Base-by-base conservation (phyloP, 2,797 vertebrate species). In the Myiotriccus ornatus region DNA sequence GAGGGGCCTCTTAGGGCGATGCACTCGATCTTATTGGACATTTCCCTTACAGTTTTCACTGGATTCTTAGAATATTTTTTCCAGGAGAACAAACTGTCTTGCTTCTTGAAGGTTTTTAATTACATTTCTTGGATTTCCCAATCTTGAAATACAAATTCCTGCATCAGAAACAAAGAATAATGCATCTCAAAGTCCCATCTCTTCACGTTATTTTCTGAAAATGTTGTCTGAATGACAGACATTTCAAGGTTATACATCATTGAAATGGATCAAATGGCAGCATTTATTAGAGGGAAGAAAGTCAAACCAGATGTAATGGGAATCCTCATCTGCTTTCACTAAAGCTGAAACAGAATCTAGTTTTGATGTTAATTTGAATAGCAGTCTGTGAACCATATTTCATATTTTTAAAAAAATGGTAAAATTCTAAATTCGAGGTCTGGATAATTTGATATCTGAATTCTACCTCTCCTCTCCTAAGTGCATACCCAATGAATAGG, bases 301-400 rank as follows among this genome's bases (percentile, higher is more conserved):
- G 91, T 95, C 77, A 78, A 94, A 94, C 73, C 94, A 95, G 86
- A 95, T 96, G 94, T 75, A 88, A 93, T 86, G 73, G 78, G 53
- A 92, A 93, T 89, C 80, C 44, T 94, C 94, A 93, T 94, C 95
- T 94, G 94, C 84, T 95, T 95, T 70, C 69, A 90, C 69, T 96
- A 95, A 93, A 95, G 88, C 18, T 71, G 89, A 90, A 96, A 95
- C 9, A 84, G 69, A 81, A 81, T 75, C 89, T 86, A 84, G 65
- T 90, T 94, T 77, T 90, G 57, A 93, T 86, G 86, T 86, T 81
- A 90, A 88, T 84, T 89, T 75, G 53, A 95, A 90, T 52, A 93
- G 65, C 53, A 86, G 87, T 25, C 77, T 89, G 53, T 64, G 74
- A 96, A 77, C 6, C 14, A 6, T 87, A 89, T 73, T 94, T 95